phyloP scores from a whole-genome alignment of 2,113 vertebrate genomes.

The Tragelaphus strepsiceros region DNA sequence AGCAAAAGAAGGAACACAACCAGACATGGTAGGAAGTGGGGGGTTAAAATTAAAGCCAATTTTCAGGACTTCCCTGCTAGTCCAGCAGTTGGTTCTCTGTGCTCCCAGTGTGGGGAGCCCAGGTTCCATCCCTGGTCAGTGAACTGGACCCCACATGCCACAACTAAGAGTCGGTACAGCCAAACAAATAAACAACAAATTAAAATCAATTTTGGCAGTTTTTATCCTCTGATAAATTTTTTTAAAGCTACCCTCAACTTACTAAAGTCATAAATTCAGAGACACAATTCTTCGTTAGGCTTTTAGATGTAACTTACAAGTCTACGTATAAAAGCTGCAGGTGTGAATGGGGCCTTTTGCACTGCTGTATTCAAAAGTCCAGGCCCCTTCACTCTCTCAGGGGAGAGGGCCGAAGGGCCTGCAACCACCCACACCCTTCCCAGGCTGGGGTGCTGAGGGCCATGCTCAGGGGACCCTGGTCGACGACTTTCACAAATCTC shows the following conservation, averaged over 20 bases:
- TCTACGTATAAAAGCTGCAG: not conserved
- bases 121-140: not conserved
- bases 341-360: not conserved
- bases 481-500: not conserved
- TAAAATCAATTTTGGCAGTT: not conserved
- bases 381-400: not conserved
- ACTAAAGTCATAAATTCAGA: not conserved
- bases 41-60: not conserved
- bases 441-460: not conserved
- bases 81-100: not conserved
- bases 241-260: not conserved
- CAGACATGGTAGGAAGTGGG: accelerated
- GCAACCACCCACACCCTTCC: not conserved
- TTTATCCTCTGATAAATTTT: not conserved
- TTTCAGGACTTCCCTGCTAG: not conserved
- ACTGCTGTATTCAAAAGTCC: not conserved
- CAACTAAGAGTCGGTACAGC: not conserved
- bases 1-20: not conserved
- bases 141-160: not conserved
- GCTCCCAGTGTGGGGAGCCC: not conserved
- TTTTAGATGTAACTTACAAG: not conserved
- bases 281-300: not conserved
- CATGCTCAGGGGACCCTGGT: accelerated
- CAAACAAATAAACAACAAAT: not conserved
- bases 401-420: too few relatives aligned